These are phyloP conservation scores for Mormyrus lacerda DNA, from an alignment of 2,113 vertebrate species.

Conservation along the genomic window DNA sequence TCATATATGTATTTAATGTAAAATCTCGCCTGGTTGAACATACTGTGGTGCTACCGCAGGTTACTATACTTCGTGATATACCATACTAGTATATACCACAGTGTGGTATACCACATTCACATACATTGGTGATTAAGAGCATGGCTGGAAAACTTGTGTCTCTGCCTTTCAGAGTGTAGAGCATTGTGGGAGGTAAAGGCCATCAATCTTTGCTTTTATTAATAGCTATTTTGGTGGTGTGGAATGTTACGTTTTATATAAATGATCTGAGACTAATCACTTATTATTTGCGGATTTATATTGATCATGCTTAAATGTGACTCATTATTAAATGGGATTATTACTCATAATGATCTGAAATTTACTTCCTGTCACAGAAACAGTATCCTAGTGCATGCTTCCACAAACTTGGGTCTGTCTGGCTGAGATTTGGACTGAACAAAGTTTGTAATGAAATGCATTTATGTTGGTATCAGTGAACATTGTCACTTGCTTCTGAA, in stretches of 20 bases:
- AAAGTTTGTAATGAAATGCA: not conserved
- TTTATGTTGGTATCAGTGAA: not conserved
- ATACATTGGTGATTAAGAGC: not conserved
- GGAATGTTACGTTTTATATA: not conserved
- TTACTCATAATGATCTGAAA: not conserved
- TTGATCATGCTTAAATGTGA: not conserved
- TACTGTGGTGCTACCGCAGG: not conserved
- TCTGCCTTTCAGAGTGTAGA: not conserved
- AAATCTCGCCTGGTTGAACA: not conserved
- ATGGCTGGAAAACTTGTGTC: not conserved
- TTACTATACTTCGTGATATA: not conserved
- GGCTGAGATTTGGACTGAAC: not conserved
- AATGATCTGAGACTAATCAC: not conserved
- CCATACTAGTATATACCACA: not conserved
- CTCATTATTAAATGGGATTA: not conserved
- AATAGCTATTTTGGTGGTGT: not conserved
- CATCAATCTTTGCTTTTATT: not conserved
- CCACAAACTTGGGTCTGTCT: not conserved
- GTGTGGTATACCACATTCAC: not conserved
- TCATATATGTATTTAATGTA: not conserved
- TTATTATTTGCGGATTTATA: not conserved
- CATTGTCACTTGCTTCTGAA: not conserved
- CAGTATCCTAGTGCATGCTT: not conserved
- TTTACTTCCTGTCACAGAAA: not conserved
- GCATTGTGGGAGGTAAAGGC: not conserved